These are phyloP conservation scores for Paedocypris sp. DNA, from an alignment of 2,113 vertebrate genomes.

Conservation along the genomic window DNA sequence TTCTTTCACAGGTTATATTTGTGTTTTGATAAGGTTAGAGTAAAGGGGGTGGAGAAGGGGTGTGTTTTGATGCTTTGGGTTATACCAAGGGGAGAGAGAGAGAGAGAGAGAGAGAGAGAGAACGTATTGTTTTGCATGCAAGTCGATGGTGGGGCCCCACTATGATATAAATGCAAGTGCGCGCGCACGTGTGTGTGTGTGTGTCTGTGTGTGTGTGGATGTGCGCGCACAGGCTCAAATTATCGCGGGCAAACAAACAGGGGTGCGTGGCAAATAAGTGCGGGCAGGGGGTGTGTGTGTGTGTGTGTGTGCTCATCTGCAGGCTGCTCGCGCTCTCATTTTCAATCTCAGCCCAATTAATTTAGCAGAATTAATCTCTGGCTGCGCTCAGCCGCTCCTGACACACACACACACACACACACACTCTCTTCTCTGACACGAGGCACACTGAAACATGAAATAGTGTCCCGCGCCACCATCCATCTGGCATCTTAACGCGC, in stretches of 20 bases:
- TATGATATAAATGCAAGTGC: too few species aligned
- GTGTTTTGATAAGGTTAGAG: too few species aligned
- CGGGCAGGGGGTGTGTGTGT: conserved; percentile 24
- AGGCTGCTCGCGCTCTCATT: conserved; percentile 40
- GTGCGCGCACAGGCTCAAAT: not conserved
- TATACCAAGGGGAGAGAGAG: too few species aligned
- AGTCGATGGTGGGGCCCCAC: too few species aligned
- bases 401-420: conserved; percentile 33
- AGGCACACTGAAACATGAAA: conserved; percentile 64
- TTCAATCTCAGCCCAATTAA: conserved; percentile 48
- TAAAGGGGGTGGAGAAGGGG: too few species aligned
- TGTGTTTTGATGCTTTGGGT: too few species aligned
- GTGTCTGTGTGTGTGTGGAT: conserved; percentile 22
- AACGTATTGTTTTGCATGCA: too few species aligned
- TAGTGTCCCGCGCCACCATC: conserved; percentile 57
- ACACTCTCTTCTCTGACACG: conserved; percentile 24
- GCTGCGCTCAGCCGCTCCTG: conserved; percentile 36
- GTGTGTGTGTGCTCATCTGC: conserved; percentile 37
- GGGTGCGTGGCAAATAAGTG: conserved; percentile 22
- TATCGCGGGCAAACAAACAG: conserved; percentile 29
- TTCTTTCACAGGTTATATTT: too few species aligned
- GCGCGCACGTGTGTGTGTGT: conserved; percentile 5
- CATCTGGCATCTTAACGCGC: conserved; percentile 49
- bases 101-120: too few species aligned
- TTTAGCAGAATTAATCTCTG: conserved; percentile 46